phyloP scores from a whole-genome alignment of 2,113 vertebrate species.

The Elgaria multicarinata region DNA sequence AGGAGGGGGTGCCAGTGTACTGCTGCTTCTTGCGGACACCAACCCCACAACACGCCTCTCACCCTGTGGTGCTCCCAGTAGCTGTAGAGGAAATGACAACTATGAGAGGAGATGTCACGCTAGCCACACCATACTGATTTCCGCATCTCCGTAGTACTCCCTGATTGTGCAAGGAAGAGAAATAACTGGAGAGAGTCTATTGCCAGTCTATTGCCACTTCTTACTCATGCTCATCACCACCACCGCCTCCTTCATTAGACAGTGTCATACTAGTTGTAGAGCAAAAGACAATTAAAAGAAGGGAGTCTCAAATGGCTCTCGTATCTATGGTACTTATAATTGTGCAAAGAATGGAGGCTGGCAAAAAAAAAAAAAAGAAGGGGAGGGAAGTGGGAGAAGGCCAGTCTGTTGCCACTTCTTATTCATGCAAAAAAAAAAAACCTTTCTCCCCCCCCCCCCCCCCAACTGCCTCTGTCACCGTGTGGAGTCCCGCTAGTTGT shows the following conservation, averaged over 20 bases:
- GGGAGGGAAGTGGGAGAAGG: background rate
- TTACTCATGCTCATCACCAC: background rate
- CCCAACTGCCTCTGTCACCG: background rate
- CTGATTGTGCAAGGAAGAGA: background rate
- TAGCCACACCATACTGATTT: background rate
- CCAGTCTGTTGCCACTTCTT: background rate
- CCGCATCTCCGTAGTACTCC: too few species aligned
- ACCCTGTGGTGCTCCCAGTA: background rate
- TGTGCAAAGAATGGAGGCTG: background rate
- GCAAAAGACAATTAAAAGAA: background rate
- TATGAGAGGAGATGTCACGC: background rate
- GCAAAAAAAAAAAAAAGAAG: too few species aligned
- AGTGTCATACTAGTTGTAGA: background rate
- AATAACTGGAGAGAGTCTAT: background rate
- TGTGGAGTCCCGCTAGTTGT: background rate
- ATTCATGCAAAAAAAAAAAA: background rate
- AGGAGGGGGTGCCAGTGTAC: too few species aligned
- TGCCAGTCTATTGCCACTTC: background rate
- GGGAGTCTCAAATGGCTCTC: background rate
- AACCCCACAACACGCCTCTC: background rate
- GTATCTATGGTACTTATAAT: background rate
- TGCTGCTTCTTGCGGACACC: background rate
- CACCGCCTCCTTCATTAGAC: background rate
- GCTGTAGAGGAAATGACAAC: background rate
- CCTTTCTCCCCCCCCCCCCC: too few species aligned